Base-by-base conservation (phyloP, 2,888 invertebrate species). In the Hoplodrina blanda region DNA sequence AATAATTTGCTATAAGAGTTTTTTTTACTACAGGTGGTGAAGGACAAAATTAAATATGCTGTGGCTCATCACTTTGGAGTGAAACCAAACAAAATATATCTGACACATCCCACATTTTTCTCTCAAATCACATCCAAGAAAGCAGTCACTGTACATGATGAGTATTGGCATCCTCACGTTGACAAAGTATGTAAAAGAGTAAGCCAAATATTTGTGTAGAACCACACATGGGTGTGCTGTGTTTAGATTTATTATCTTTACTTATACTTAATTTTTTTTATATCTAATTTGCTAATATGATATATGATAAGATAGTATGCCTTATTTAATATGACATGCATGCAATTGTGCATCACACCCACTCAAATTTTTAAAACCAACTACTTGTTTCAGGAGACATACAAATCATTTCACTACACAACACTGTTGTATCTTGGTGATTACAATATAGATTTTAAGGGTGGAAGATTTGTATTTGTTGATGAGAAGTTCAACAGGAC, bases 31-130 rank as follows among this genome's bases (percentile, higher is more conserved):
- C 94, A 97, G 96, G 91, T 96, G 62, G 97, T 98, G 0, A 98
- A 97, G 90, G 96, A 97, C 50, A 98, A 98, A 95, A 98, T 98
- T 74, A 98, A 97, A 87, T 95, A 97, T 85, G 97, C 97, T 1
- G 97, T 99, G 68, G 97, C 98, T 5, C 97, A 97, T 84, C 97
- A 98, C 86, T 99, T 98, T 95, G 97, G 97, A 25, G 96, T 98
- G 25, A 96, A 97, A 69, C 93, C 96, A 1, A 94, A 96, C 55
- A 97, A 96, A 84, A 95, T 99, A 66, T 97, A 97, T 92, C 93
- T 98, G 72, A 98, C 98, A 8, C 97, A 98, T 89, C 98, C 98
- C n/a, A 98, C 98, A 66, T 99, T 98, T 91, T 98, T 99, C 91
- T 98, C 98, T 15, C 96, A 97, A 88, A 97, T 98, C 80, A 98